Evolutionary conservation across 2,797 vertebrate species (phyloP).

Genomic region (Clarias platycephalus): DNA sequence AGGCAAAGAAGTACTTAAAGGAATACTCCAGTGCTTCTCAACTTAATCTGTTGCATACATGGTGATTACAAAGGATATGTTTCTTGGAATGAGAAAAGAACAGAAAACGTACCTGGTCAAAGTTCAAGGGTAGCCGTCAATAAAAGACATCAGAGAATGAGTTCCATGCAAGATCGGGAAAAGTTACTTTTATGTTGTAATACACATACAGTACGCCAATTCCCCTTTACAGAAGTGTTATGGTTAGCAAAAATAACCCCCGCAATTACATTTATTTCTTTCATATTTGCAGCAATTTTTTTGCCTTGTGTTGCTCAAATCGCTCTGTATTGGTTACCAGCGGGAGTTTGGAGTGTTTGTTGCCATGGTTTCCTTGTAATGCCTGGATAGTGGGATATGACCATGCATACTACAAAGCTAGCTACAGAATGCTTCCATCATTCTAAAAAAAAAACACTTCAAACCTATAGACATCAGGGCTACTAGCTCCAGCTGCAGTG

Average conservation of each 20-base stretch:
- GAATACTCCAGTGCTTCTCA: not conserved
- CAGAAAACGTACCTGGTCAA: not conserved
- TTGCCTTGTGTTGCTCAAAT: constrained; percentile 7
- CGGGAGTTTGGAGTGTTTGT: not conserved
- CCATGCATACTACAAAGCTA: not conserved
- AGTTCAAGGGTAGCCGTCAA: not conserved
- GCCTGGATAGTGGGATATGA: not conserved
- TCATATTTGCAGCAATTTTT: not conserved
- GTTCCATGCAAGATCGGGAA: not conserved
- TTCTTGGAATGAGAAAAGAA: not conserved
- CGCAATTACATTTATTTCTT: not conserved
- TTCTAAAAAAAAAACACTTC: not conserved
- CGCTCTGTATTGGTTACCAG: not conserved
- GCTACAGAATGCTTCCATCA: not conserved
- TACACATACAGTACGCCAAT: too few relatives aligned
- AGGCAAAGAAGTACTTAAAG: constrained; percentile 12
- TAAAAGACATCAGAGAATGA: not conserved
- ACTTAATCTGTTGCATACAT: constrained; percentile 4
- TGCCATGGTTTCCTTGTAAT: constrained; percentile 10
- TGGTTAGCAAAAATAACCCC: not conserved
- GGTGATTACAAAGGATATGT: not conserved
- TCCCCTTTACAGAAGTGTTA: not conserved
- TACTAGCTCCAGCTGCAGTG: not conserved
- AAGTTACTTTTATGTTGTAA: not conserved
- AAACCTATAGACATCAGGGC: not conserved